phyloP scores from a whole-genome alignment of 2,888 invertebrate species.

The Ophion ventricosus region DNA sequence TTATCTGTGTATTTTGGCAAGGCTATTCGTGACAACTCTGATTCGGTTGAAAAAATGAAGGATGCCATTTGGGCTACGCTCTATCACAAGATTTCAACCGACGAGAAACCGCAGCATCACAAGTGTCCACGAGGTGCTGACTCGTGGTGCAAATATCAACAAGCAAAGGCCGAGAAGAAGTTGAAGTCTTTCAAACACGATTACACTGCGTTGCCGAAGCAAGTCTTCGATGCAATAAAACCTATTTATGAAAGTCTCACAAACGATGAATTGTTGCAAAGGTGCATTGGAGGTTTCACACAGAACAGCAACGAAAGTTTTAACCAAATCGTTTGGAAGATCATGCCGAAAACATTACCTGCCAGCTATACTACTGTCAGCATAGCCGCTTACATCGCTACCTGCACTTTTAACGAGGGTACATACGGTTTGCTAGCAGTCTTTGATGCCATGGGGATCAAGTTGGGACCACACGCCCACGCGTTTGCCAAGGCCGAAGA shows the following conservation, averaged over 20 bases:
- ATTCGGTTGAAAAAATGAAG: slow-evolving; percentile 49
- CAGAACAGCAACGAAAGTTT: too few relatives aligned
- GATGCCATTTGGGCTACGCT: slow-evolving; percentile 54
- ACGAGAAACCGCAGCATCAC: slow-evolving; percentile 55
- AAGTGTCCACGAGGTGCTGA: slow-evolving; percentile 32
- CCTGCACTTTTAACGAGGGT: slow-evolving; percentile 25
- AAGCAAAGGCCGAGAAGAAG: slow-evolving; percentile 40
- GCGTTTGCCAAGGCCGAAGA: too few relatives aligned
- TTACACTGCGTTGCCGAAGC: slow-evolving; percentile 41
- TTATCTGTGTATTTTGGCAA: slow-evolving; percentile 51
- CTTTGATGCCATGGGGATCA: too few relatives aligned
- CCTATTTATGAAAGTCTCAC: slow-evolving; percentile 24
- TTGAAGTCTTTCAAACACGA: slow-evolving; percentile 26
- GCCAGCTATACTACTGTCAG: too few relatives aligned
- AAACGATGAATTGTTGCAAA: neutral
- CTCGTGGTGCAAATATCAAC: slow-evolving; percentile 55
- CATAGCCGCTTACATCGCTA: slow-evolving; percentile 17
- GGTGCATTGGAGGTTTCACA: too few relatives aligned
- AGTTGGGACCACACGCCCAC: too few relatives aligned
- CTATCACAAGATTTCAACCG: slow-evolving; percentile 53
- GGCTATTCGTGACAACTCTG: slow-evolving; percentile 51
- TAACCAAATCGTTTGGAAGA: too few relatives aligned
- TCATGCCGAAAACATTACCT: too few relatives aligned
- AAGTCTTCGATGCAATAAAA: slow-evolving; percentile 33
- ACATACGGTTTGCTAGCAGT: slow-evolving; percentile 1